Evolutionary conservation across 2,113 vertebrate species (phyloP).

Genomic region (Microtus richardsoni): DNA sequence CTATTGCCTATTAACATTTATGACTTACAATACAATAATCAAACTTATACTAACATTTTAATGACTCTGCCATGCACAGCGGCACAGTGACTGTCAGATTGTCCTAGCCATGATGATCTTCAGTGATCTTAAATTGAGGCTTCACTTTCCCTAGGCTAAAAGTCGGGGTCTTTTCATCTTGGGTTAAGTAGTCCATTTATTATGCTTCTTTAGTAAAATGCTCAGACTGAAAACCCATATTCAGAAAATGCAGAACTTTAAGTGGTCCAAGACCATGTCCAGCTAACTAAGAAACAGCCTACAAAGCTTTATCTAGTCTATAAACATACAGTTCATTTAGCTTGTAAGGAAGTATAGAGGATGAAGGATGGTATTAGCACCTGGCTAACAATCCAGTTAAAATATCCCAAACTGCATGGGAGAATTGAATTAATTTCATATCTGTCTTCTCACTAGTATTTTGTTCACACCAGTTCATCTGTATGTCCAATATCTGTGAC

Average conservation of each 20-base stretch:
- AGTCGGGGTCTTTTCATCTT: background rate
- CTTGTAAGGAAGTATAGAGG: background rate
- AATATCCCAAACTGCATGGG: background rate
- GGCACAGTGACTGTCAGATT: background rate
- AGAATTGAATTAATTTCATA: background rate
- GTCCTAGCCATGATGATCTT: background rate
- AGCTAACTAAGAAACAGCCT: background rate
- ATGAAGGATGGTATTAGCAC: background rate
- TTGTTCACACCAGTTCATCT: background rate
- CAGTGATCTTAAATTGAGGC: background rate
- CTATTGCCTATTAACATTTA: background rate
- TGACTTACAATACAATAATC: background rate
- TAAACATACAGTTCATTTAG: background rate
- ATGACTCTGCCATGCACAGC: background rate
- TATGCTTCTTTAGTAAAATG: background rate
- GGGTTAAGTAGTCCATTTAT: background rate
- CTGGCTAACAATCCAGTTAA: background rate
- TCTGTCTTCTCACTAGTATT: background rate
- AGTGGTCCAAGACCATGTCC: background rate
- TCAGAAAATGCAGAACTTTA: background rate
- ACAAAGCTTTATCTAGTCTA: background rate
- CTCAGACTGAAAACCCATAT: background rate
- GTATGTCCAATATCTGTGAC: background rate
- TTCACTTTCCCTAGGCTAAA: background rate
- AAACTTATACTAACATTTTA: background rate